phyloP scores from a whole-genome alignment of 1,140 invertebrate genomes.

The Drosophila watanabei region DNA sequence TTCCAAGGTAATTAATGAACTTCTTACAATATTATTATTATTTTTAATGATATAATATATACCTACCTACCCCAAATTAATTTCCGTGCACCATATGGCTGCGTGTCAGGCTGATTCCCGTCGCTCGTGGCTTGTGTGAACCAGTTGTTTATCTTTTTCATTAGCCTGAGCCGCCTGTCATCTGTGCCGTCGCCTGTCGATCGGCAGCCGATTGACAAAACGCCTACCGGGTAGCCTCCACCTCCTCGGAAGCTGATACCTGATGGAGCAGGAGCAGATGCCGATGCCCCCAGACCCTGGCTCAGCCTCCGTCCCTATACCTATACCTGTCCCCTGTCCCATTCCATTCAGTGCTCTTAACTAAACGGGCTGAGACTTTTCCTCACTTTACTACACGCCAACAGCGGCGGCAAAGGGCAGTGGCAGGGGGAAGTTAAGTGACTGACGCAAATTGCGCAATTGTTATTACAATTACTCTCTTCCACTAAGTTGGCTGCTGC shows the following conservation, averaged over 20 bases:
- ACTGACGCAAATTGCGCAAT: conserved; percentile 83
- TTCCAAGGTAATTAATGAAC: not conserved
- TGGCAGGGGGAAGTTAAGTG: conserved; percentile 58
- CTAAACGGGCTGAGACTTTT: conserved; percentile 70
- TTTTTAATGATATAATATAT: too few relatives aligned
- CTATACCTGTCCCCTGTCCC: not conserved
- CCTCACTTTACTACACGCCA: conserved; percentile 70
- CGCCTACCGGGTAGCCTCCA: conserved; percentile 61
- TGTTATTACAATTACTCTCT: conserved; percentile 82
- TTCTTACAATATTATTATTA: not conserved
- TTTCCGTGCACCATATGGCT: conserved; percentile 20
- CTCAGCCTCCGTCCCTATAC: not conserved
- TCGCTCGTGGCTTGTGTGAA: conserved; percentile 53
- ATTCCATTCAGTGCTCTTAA: conserved; percentile 30
- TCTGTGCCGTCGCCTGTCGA: conserved; percentile 79
- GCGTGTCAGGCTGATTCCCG: conserved; percentile 36
- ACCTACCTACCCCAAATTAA: not conserved
- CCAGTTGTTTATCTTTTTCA: conserved; percentile 83
- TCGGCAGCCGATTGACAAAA: conserved; percentile 76
- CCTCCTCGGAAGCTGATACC: conserved; percentile 24
- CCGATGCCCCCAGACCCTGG: conserved; percentile 28
- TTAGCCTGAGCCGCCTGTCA: conserved; percentile 81
- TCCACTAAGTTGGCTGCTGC: conserved; percentile 57
- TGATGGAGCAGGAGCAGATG: conserved; percentile 10
- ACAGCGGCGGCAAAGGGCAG: conserved; percentile 17